Conservation (phyloP, 2,113 vertebrate genomes). For the Monarcha castaneiventris region DNA sequence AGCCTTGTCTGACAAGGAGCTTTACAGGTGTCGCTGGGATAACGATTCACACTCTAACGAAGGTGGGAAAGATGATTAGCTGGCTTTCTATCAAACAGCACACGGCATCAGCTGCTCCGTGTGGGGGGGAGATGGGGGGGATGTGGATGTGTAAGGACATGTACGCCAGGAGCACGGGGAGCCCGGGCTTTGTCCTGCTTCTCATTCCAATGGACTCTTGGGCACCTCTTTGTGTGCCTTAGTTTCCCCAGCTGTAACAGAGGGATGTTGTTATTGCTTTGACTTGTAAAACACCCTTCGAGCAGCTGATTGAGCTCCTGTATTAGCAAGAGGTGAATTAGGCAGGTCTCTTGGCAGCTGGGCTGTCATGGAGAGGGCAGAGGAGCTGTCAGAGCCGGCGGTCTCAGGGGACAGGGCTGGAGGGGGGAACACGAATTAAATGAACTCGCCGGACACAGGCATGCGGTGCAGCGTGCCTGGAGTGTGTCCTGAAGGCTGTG, state of each 20-base stretch:
- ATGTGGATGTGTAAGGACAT: slow-evolving; percentile 29
- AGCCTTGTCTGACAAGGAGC: slow-evolving; percentile 35
- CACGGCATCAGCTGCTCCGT: slow-evolving; percentile 37
- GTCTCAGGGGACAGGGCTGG: neutral
- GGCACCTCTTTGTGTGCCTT: slow-evolving; percentile 28
- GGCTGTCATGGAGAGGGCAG: neutral
- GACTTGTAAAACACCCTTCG: neutral
- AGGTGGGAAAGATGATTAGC: slow-evolving; percentile 65
- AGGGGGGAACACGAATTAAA: fast-evolving
- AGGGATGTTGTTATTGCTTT: neutral
- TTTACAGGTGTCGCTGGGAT: slow-evolving; percentile 57
- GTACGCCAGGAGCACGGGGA: neutral
- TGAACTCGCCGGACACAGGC: neutral
- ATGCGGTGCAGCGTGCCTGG: neutral
- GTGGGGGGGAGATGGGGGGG: neutral
- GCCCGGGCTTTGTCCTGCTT: neutral
- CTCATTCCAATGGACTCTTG: slow-evolving; percentile 25
- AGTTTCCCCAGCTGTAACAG: slow-evolving; percentile 18
- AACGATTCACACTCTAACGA: slow-evolving; percentile 54
- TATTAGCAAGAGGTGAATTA: neutral
- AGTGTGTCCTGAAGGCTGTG: neutral
- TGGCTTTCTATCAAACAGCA: slow-evolving; percentile 14
- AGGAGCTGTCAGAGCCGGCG: neutral
- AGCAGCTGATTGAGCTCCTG: slow-evolving; percentile 6
- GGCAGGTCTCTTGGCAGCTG: slow-evolving; percentile 13